Evolutionary conservation across 2,888 invertebrate genomes (phyloP).

Genomic region (Metellina segmentata): DNA sequence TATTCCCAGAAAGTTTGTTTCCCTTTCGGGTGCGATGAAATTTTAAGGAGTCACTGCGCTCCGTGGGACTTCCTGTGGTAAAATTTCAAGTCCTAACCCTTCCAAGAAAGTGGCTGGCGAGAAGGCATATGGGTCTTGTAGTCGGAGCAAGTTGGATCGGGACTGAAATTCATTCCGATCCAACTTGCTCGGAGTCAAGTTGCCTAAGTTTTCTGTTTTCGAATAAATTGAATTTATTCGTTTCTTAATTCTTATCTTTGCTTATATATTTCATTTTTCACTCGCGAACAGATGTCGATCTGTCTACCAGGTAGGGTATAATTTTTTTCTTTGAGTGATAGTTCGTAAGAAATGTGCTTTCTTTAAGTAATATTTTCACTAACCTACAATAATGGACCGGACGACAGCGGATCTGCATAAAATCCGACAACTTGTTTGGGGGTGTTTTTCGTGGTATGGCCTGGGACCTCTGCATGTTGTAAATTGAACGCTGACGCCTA

Average conservation of each 20-base stretch:
- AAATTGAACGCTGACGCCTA: too few species aligned
- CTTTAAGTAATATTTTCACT: too few species aligned
- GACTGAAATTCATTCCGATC: neutral
- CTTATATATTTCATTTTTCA: too few species aligned
- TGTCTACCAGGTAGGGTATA: neutral
- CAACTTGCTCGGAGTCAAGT: neutral
- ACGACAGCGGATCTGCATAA: too few species aligned
- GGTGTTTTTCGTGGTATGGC: too few species aligned
- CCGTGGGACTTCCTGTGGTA: constrained; percentile 36
- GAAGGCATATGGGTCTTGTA: neutral
- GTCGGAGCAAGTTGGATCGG: neutral
- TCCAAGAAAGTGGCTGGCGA: neutral
- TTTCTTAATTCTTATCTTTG: too few species aligned
- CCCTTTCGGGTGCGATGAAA: constrained; percentile 1
- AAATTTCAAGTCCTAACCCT: neutral
- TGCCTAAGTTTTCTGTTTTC: too few species aligned
- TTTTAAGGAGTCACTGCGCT: neutral
- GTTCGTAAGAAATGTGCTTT: neutral
- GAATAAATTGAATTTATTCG: too few species aligned
- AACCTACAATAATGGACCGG: too few species aligned
- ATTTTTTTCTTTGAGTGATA: neutral
- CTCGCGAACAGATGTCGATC: neutral
- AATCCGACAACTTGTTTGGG: too few species aligned
- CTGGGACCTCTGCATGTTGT: too few species aligned
- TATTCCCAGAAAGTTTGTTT: constrained; percentile 35